Conservation (phyloP, 2,888 invertebrate genomes). For the Xanthorhoe designata region DNA sequence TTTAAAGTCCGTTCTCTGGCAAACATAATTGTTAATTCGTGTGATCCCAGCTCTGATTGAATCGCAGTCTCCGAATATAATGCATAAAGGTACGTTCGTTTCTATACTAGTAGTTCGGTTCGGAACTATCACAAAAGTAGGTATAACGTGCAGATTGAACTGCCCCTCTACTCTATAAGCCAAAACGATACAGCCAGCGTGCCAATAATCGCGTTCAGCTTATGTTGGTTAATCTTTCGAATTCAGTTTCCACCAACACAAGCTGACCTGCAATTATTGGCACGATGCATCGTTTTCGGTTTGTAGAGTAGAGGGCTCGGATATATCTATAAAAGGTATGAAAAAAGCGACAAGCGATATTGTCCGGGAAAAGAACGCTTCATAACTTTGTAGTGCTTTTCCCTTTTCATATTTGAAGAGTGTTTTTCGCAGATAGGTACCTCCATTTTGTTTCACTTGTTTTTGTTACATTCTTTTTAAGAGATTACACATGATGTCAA, state of each 20-base stretch:
- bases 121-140: neutral
- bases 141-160: neutral
- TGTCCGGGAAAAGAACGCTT: neutral
- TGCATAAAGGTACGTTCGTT: too few relatives aligned
- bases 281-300: too few relatives aligned
- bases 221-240: too few relatives aligned
- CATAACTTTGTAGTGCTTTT: constrained; percentile 6
- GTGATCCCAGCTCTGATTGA: too few relatives aligned
- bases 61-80: too few relatives aligned
- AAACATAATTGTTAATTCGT: neutral
- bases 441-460: neutral
- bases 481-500: neutral
- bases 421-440: neutral
- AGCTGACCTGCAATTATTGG: too few relatives aligned
- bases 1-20: too few relatives aligned
- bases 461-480: neutral
- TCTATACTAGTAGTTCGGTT: neutral
- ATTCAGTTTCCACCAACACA: too few relatives aligned
- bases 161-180: too few relatives aligned
- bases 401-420: neutral
- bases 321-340: neutral
- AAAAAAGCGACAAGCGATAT: neutral
- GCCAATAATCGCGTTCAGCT: too few relatives aligned
- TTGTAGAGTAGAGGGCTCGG: too few relatives aligned
- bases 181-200: too few relatives aligned